Evolutionary conservation across 2,113 vertebrate species (phyloP), one percentile per base, ranked within the genome.

Genomic region (Halcyon malimbica): DNA sequence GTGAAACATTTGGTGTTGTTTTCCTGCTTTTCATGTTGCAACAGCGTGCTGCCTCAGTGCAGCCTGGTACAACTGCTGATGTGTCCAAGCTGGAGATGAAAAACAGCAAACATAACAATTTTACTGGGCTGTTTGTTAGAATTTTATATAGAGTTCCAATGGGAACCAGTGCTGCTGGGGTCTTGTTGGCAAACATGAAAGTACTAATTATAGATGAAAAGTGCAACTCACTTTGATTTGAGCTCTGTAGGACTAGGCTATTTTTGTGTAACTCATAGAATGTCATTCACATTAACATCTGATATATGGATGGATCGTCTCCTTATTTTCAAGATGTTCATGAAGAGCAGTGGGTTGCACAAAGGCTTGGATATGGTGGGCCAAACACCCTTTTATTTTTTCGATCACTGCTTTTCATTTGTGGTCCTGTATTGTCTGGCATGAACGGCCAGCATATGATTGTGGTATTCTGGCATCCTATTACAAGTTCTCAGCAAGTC

Each of bases 1-100:
- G 53, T 64, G 21, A 46, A 96, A 95, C n/a, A 89, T 92, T 94
- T 90, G 80, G 69, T 69, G 69, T 87, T 95, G 78, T 16, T 93
- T 97, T 95, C 53, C 48, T 70, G 84, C 35, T 92, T 83, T 82
- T 83, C 51, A 71, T 73, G 60, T 85, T 87, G 78, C 70, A 94
- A 64, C 31, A 76, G 25, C 33, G 54, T 41, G 87, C 35, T 94
- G 62, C 28, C 28, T 91, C 60, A 79, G 31, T 63, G 33, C 16
- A 81, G 77, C 35, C 53, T 90, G 50, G 35, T 89, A 46, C 46
- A 57, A 76, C 4, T 35, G 82, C 93, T 87, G 90, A 51, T 87
- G 56, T 71, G 67, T 48, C 50, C 51, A 78, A 67, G 63, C 79
- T 93, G 73, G 29, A 76, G 85, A 85, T 26, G 70, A 63, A 85